Evolutionary conservation across 2,888 invertebrate genomes (phyloP).

Genomic region (Coleophora deauratella): DNA sequence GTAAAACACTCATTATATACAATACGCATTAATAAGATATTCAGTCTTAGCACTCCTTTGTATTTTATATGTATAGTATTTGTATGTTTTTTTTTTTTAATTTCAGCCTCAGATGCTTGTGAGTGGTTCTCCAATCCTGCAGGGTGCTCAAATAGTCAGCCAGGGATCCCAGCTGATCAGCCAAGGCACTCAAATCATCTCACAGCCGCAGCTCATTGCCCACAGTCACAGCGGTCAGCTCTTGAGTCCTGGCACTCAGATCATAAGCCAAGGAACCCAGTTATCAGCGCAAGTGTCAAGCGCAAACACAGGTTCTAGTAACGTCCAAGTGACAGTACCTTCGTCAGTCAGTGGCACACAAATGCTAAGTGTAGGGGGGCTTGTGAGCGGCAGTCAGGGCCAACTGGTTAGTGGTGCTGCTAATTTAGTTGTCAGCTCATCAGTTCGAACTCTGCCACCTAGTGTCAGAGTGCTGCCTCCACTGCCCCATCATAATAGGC

Average conservation of each 20-base stretch:
- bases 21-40: too few relatives aligned
- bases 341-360: constrained; percentile 44
- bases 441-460: constrained; percentile 54
- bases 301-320: constrained; percentile 30
- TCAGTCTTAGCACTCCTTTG: too few relatives aligned
- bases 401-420: constrained; percentile 44
- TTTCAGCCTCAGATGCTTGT: constrained; percentile 65
- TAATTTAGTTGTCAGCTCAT: constrained; percentile 54
- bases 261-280: constrained; percentile 64
- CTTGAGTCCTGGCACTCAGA: constrained; percentile 58
- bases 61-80: too few relatives aligned
- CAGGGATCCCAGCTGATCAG: constrained; percentile 57
- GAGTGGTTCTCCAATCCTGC: constrained; percentile 54
- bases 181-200: constrained; percentile 55
- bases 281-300: constrained; percentile 48
- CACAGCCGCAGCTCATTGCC: constrained; percentile 48
- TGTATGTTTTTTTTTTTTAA: too few relatives aligned
- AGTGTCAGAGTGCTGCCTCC: constrained; percentile 61
- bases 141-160: constrained; percentile 60
- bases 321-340: constrained; percentile 38
- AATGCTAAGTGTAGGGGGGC: constrained; percentile 53
- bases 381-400: constrained; percentile 18
- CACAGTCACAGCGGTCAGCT: constrained; percentile 43
- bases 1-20: too few relatives aligned
- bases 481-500: constrained; percentile 54